phyloP scores from a whole-genome alignment of 1,140 invertebrate species.

The Diorhabda elongata region DNA sequence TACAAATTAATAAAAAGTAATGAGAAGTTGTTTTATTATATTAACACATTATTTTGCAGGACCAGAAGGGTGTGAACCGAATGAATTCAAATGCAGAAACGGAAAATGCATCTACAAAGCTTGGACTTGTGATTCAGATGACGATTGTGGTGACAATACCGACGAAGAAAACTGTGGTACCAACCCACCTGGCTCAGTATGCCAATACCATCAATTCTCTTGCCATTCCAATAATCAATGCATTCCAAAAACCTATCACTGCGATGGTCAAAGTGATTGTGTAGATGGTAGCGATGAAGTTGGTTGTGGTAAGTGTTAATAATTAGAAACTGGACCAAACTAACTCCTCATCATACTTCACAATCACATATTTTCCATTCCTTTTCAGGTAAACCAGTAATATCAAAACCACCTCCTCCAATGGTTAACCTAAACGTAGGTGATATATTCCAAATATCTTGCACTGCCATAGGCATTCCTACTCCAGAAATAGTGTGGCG shows the following conservation, averaged over 20 bases:
- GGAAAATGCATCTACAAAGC: conserved; percentile 85
- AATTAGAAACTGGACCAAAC: neutral
- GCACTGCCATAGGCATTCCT: conserved; percentile 84
- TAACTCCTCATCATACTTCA: neutral
- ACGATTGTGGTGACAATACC: conserved; percentile 90
- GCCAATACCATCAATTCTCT: conserved; percentile 76
- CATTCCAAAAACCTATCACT: conserved; percentile 90
- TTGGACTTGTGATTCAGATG: conserved; percentile 86
- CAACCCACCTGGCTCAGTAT: conserved; percentile 61
- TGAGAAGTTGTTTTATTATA: too few relatives aligned
- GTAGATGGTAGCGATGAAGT: conserved; percentile 85
- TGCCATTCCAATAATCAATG: conserved; percentile 79
- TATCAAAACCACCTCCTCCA: conserved; percentile 64
- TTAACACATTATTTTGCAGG: conserved; percentile 8
- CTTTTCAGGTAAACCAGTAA: conserved; percentile 40
- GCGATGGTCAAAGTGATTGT: conserved; percentile 86
- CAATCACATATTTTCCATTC: neutral
- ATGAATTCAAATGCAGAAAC: conserved; percentile 86
- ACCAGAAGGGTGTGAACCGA: conserved; percentile 72
- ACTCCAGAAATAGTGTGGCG: conserved; percentile 91
- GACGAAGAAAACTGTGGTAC: conserved; percentile 68
- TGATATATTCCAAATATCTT: conserved; percentile 72
- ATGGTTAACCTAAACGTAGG: conserved; percentile 67
- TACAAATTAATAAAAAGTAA: neutral
- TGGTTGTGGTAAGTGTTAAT: conserved; percentile 59